These are phyloP conservation scores for Pseudorasbora parva DNA, from an alignment of 2,113 vertebrate species.

Conservation along the genomic window DNA sequence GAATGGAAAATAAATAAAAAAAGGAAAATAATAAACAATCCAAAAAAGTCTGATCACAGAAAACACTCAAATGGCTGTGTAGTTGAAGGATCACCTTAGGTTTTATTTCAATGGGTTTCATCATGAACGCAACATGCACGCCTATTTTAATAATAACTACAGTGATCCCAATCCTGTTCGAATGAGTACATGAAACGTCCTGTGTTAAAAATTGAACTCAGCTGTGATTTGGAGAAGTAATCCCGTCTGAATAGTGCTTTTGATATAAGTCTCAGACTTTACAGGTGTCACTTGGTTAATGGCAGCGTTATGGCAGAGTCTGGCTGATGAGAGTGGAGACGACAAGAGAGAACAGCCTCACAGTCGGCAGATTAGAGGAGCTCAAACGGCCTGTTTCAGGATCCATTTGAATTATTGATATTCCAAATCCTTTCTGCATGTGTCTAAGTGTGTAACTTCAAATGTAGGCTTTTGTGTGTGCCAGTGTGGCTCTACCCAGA, in stretches of 20 bases:
- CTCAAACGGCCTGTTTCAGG: conserved; percentile 13
- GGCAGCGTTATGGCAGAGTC: conserved; percentile 19
- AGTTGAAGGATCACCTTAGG: background rate
- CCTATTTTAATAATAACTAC: background rate
- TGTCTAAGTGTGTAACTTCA: background rate
- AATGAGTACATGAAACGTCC: background rate
- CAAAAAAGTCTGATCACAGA: background rate
- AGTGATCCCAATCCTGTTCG: background rate
- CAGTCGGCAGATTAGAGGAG: conserved; percentile 25
- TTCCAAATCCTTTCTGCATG: conserved; percentile 11
- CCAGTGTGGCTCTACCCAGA: background rate
- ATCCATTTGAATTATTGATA: conserved; percentile 47
- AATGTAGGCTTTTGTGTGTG: conserved; percentile 29
- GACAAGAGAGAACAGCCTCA: conserved; percentile 9
- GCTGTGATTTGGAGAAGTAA: conserved; percentile 3
- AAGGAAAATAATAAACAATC: background rate
- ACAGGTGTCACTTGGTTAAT: conserved; percentile 32
- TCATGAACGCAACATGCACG: background rate
- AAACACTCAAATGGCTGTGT: background rate
- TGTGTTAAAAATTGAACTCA: background rate
- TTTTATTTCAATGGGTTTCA: conserved; percentile 1
- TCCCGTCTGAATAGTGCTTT: conserved; percentile 8
- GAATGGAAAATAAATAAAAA: too few relatives aligned
- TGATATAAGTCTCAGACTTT: background rate
- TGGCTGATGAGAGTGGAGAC: conserved; percentile 10